These are phyloP conservation scores for Cryptosula pallasiana DNA, from an alignment of 2,888 invertebrate species.

Conservation along the genomic window DNA sequence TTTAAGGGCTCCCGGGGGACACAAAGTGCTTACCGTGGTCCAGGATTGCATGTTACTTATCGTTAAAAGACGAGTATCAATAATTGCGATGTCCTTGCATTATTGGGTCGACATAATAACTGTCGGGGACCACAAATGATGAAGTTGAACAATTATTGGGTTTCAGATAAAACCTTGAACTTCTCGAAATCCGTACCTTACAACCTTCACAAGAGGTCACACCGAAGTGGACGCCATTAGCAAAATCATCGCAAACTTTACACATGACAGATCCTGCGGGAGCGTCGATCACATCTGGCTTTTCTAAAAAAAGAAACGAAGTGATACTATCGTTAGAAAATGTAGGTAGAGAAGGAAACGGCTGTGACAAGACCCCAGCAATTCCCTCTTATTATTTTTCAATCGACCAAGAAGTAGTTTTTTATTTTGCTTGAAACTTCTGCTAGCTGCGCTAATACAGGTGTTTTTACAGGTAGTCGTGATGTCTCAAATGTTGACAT, in stretches of 20 bases:
- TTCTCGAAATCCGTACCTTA: slow-evolving; percentile 32
- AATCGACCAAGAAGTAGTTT: too few species aligned
- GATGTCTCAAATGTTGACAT: too few species aligned
- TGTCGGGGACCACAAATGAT: neutral
- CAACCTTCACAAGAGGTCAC: slow-evolving; percentile 49
- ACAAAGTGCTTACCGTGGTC: neutral
- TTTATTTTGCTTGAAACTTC: too few species aligned
- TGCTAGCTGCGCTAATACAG: too few species aligned
- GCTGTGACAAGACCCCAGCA: too few species aligned
- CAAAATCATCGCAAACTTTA: slow-evolving; percentile 47
- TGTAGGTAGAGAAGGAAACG: too few species aligned
- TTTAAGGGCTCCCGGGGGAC: neutral
- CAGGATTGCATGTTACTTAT: neutral
- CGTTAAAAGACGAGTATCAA: neutral
- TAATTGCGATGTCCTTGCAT: neutral
- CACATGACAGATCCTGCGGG: slow-evolving; percentile 45
- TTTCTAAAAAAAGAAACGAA: slow-evolving; percentile 36
- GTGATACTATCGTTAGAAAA: too few species aligned
- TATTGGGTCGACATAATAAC: too few species aligned
- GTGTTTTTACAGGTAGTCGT: too few species aligned
- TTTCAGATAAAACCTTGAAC: too few species aligned
- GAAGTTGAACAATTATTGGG: neutral
- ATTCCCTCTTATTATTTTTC: too few species aligned
- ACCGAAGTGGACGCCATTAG: slow-evolving; percentile 50
- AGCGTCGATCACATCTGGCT: slow-evolving; percentile 44